Evolutionary conservation across 2,888 invertebrate species (phyloP).

Genomic region (Apamea sordens): DNA sequence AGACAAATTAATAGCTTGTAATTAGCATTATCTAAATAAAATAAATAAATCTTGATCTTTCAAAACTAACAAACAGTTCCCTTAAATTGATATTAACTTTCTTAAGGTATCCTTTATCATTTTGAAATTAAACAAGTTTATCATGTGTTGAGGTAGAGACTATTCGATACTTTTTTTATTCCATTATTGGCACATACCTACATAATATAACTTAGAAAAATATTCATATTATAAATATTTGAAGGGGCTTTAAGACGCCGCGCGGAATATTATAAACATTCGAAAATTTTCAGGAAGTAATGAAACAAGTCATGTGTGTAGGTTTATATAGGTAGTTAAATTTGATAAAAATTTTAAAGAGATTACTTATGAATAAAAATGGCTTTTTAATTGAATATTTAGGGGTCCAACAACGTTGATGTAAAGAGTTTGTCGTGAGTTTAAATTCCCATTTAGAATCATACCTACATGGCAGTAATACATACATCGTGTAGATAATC

Average conservation of each 20-base stretch:
- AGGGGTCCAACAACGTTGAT: conserved; percentile 88
- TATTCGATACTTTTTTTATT: conserved; percentile 5
- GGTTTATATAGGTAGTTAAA: conserved; percentile 88
- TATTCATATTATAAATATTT: conserved; percentile 33
- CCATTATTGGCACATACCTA: conserved; percentile 3
- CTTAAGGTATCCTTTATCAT: conserved; percentile 28
- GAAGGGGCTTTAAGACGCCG: conserved; percentile 80
- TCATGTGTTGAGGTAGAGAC: not conserved
- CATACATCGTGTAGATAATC: conserved; percentile 57
- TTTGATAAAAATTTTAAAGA: conserved; percentile 89
- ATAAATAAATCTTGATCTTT: conserved; percentile 49
- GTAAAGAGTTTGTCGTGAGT: conserved; percentile 79
- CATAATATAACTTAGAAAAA: conserved; percentile 11
- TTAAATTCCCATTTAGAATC: conserved; percentile 70
- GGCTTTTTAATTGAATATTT: conserved; percentile 88
- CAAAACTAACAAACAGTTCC: conserved; percentile 51
- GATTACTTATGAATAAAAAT: conserved; percentile 88
- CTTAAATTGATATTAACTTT: conserved; percentile 33
- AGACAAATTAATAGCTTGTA: conserved; percentile 60
- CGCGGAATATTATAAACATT: conserved; percentile 81
- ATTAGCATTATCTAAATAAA: conserved; percentile 51
- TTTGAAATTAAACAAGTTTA: conserved; percentile 33
- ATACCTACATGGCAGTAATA: conserved; percentile 63
- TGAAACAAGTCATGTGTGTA: conserved; percentile 82
- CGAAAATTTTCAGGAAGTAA: conserved; percentile 80